Evolutionary conservation across 2,888 invertebrate species (phyloP).

Genomic region (Acleris sparsana): DNA sequence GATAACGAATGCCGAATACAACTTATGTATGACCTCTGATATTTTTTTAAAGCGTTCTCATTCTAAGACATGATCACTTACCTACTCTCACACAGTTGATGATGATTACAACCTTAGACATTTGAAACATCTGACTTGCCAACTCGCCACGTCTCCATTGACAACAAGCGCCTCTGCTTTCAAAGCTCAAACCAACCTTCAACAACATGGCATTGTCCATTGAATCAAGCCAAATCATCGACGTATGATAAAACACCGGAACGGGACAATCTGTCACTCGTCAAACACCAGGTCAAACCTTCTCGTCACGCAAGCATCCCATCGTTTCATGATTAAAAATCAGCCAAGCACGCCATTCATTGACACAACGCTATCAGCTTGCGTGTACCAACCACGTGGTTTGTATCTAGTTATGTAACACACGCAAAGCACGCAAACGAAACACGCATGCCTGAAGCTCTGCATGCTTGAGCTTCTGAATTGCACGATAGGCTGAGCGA

Average conservation of each 20-base stretch:
- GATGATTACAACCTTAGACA: too few relatives aligned
- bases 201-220: neutral
- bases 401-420: constrained; percentile 53
- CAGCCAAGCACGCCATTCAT: constrained; percentile 77
- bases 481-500: constrained; percentile 40
- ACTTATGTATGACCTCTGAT: too few relatives aligned
- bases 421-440: constrained; percentile 67
- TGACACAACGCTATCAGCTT: constrained; percentile 71
- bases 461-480: constrained; percentile 42
- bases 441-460: constrained; percentile 56
- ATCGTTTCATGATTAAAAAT: constrained; percentile 68
- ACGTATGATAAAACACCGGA: neutral
- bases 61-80: too few relatives aligned
- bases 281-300: constrained; percentile 32
- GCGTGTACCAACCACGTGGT: constrained; percentile 73
- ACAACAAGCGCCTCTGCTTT: too few relatives aligned
- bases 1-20: too few relatives aligned
- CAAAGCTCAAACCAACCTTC: too few relatives aligned
- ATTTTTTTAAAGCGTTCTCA: too few relatives aligned
- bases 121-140: too few relatives aligned
- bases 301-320: constrained; percentile 66
- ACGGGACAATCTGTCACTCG: constrained; percentile 5
- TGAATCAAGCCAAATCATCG: neutral
- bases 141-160: too few relatives aligned
- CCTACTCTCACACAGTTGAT: too few relatives aligned